Base-by-base conservation (phyloP, 37 sponge, comb jelly and placozoan species). In the Chondrilla cf. caribensis region DNA sequence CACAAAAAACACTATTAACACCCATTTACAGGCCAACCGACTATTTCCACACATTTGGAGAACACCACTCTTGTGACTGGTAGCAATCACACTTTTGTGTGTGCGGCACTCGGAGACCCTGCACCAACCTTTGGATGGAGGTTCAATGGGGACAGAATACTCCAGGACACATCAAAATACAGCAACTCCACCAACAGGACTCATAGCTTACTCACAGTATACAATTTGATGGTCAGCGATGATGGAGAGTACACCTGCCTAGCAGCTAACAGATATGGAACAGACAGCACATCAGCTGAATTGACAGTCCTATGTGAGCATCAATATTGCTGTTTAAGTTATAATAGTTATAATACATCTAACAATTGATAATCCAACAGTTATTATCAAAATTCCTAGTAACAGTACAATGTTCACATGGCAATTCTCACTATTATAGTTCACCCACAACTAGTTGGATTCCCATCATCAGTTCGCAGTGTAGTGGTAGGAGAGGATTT, bases 251-350 rank as follows among this genome's bases (percentile, higher is more conserved):
- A 73, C 76, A 73, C 11, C 76, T 73, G 76, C 7, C 40, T 43
- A 38, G 76, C 25, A 36, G 38, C 76, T n/a, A 73, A 73, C 76
- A 73, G 76, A 73, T 73, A 43, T 73, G 76, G 76, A 6, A 18
- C 25, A 18, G 76, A 39, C 41, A 73, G 76, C 43, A 73, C 76
- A 39, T 37, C 43, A 73, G 76, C 43, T 73, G 25, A 21, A 17
- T 21, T 73, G 15, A 73, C 76, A 39, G 25, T 73, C 24, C 76
- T 39, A 2, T 32, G 76, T 73, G 35, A 33, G 68, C 29, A 33
- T 67, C 31, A 17, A 17, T 32, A 67, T 26, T 67, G 68, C n/a
- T n/a, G n/a, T n/a, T n/a, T n/a, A n/a, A n/a, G n/a, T n/a, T n/a
- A n/a, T n/a, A n/a, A n/a, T n/a, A n/a, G n/a, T n/a, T n/a, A n/a